phyloP scores from a whole-genome alignment of 1,140 invertebrate genomes.

The Zaprionus inermis region DNA sequence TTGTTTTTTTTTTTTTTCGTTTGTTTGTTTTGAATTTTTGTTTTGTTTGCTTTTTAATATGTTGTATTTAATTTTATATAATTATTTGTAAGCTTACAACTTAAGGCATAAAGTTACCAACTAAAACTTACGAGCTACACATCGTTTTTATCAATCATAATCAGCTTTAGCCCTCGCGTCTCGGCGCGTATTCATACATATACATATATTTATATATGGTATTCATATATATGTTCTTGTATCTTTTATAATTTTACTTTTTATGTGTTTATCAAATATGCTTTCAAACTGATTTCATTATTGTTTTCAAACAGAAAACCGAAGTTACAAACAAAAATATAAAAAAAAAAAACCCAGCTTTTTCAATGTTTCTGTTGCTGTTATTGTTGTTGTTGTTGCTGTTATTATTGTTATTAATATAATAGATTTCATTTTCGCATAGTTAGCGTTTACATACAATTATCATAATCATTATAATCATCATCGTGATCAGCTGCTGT shows the following conservation, averaged over 20 bases:
- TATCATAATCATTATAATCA: conserved; percentile 25
- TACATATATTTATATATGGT: conserved; percentile 26
- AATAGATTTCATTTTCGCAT: conserved; percentile 19
- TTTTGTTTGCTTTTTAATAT: conserved; percentile 79
- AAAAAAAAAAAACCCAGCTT: conserved; percentile 21
- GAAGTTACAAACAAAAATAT: conserved; percentile 32
- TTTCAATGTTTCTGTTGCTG: conserved; percentile 22
- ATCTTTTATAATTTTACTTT: conserved; percentile 51
- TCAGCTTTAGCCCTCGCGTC: conserved; percentile 54
- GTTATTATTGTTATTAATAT: conserved; percentile 18
- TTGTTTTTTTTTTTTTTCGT: conserved; percentile 59
- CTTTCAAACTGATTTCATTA: conserved; percentile 35
- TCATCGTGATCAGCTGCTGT: conserved; percentile 19
- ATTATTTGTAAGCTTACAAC: conserved; percentile 82
- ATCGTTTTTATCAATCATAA: conserved; percentile 67
- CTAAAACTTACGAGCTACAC: conserved; percentile 77
- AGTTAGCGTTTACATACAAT: conserved; percentile 39
- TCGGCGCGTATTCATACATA: conserved; percentile 23
- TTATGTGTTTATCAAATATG: conserved; percentile 51
- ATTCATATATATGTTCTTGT: conserved; percentile 47
- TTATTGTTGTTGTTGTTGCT: conserved; percentile 1
- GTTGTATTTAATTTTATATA: conserved; percentile 79
- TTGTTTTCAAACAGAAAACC: conserved; percentile 49
- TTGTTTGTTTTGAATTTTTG: conserved; percentile 59
- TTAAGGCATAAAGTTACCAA: conserved; percentile 82